These are phyloP conservation scores for Nemotelus pantherinus DNA, from an alignment of 2,888 invertebrate genomes.

Conservation along the genomic window DNA sequence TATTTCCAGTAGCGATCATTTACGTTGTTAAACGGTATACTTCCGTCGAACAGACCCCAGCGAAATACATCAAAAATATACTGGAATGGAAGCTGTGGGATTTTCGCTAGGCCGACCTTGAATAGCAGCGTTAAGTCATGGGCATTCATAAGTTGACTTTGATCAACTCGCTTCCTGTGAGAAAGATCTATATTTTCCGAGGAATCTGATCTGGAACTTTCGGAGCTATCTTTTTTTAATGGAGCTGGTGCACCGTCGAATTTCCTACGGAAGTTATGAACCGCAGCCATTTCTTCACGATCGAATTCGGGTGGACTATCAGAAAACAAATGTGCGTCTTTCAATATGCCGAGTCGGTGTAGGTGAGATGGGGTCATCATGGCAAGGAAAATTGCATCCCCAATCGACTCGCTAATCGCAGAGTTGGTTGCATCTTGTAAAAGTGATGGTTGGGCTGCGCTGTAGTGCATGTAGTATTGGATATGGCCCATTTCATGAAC, in stretches of 20 bases:
- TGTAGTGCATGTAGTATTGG: conserved; percentile 77
- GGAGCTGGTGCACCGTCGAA: conserved; percentile 47
- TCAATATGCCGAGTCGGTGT: conserved; percentile 70
- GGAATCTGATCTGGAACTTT: not conserved
- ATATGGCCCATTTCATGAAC: conserved; percentile 82
- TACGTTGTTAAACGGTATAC: conserved; percentile 63
- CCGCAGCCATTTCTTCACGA: conserved; percentile 45
- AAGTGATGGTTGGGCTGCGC: conserved; percentile 69
- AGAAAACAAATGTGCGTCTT: conserved; percentile 66
- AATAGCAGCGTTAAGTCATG: conserved; percentile 66
- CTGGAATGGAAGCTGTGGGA: conserved; percentile 78
- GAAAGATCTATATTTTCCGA: not conserved
- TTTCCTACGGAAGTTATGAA: conserved; percentile 49
- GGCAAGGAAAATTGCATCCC: conserved; percentile 76
- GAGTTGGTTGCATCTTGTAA: conserved; percentile 76
- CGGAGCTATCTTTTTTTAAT: conserved; percentile 8
- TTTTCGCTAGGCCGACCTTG: conserved; percentile 68
- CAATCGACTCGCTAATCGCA: conserved; percentile 78
- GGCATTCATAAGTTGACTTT: conserved; percentile 51
- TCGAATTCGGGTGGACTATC: conserved; percentile 52
- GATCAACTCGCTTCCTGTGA: not conserved
- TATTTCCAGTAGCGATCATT: conserved; percentile 75
- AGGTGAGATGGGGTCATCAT: conserved; percentile 75
- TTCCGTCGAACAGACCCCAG: conserved; percentile 74
- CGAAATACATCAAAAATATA: conserved; percentile 76